These are phyloP conservation scores for Pseudopipra pipra DNA, from an alignment of 2,113 vertebrate genomes.

Conservation along the genomic window DNA sequence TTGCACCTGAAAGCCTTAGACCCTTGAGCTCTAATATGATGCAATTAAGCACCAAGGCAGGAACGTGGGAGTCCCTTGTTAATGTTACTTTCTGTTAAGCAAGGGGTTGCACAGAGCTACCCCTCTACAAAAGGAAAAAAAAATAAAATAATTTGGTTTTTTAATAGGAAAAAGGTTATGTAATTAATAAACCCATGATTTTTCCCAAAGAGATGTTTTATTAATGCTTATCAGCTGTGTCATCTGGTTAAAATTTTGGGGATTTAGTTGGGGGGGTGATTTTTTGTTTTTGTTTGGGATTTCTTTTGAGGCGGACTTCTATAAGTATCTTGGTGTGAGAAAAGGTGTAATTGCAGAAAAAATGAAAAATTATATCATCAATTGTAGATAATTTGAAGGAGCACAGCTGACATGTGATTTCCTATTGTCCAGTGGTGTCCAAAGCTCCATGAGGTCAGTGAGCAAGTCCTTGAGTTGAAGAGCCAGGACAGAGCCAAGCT, in stretches of 20 bases:
- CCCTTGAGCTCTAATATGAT: not conserved
- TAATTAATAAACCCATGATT: not conserved
- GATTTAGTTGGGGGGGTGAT: not conserved
- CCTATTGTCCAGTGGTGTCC: not conserved
- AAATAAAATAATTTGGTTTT: not conserved
- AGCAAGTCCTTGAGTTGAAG: not conserved
- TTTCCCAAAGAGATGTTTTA: not conserved
- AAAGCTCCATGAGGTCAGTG: fast-evolving
- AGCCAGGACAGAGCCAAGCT: not conserved
- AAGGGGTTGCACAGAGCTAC: not conserved
- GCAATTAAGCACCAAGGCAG: not conserved
- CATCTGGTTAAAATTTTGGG: not conserved
- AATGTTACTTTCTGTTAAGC: not conserved
- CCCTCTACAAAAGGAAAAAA: not conserved
- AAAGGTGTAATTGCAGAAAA: not conserved
- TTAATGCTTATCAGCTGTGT: not conserved
- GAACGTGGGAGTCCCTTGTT: not conserved
- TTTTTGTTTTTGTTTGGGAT: not conserved
- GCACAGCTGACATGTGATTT: not conserved
- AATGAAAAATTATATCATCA: fast-evolving
- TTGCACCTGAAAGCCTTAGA: not conserved
- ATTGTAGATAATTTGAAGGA: not conserved
- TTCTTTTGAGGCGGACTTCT: not conserved
- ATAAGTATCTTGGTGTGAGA: not conserved
- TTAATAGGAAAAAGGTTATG: not conserved